Base-by-base conservation (phyloP, 2,113 vertebrate genomes). In the Ciconia stormi region DNA sequence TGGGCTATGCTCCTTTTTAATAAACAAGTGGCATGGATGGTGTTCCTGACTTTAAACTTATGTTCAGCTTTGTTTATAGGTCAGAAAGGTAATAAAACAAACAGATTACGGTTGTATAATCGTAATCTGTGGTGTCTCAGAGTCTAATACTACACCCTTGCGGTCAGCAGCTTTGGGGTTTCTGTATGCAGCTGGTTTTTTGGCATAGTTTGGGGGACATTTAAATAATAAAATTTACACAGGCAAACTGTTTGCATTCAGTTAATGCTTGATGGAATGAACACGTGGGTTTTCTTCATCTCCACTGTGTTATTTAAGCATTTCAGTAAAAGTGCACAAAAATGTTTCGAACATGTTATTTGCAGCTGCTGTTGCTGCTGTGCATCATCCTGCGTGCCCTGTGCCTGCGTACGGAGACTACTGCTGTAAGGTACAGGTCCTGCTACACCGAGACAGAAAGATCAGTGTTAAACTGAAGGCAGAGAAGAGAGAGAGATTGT, bases 311-410 rank as follows among this genome's bases (percentile, higher is more conserved):
- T 76, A 58, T 80, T 91, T 87, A 66, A 93, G 50, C n/a, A 67
- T 93, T 87, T 93, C 50, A 62, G 71, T 56, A 67, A 66, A 94
- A 88, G 66, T 70, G 62, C 53, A 93, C 46, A 62, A 91, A 94
- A 96, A 74, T 38, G 40, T 90, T 91, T 93, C 8, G 27, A 80
- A 95, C 83, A 70, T 29, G 32, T 73, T 63, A 5, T 86, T 88
- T 80, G 71, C 96, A 88, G 94, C 89, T 91, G 81, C 81, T 73
- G 27, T 21, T 87, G 77, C 69, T 72, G 13, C 87, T 61, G 73
- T 53, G 87, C 83, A 23, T 84, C 2, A 1, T 70, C 67, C 66
- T 93, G 82, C 6, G 2, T 58, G 81, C 53, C 79, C 83, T 32
- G 74, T 76, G 79, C n/a, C 95, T 88, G 71, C 11, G 0, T 5